A percentile compares a stretch with the other conserved stretches of the same genome.
Conservation (phyloP, 64 coral and sea anemone species). For the Pocillopora verrucosa region DNA sequence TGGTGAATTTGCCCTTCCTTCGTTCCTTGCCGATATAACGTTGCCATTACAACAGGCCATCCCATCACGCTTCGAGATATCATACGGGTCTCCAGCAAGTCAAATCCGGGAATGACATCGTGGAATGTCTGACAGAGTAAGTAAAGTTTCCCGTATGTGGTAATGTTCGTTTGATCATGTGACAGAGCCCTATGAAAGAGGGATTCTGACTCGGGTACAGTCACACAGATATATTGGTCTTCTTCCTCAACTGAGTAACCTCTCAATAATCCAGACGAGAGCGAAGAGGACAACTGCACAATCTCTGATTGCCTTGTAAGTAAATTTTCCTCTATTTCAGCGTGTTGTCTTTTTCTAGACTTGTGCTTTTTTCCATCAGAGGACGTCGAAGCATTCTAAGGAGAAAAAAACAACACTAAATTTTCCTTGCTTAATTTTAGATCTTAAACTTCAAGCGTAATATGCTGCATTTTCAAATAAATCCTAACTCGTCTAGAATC, state of each 20-base stretch:
- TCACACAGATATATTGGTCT: constrained; percentile 74
- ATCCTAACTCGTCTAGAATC: too few relatives aligned
- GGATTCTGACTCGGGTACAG: constrained; percentile 63
- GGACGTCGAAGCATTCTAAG: not conserved
- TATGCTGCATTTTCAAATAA: too few relatives aligned
- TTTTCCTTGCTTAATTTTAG: not conserved
- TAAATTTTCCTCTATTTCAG: not conserved
- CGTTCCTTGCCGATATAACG: constrained; percentile 75
- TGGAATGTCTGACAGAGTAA: constrained; percentile 88
- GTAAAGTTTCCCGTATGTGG: constrained; percentile 77
- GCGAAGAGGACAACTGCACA: not conserved
- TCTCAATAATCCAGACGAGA: constrained; percentile 42
- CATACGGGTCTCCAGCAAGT: constrained; percentile 87
- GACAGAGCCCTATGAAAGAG: constrained; percentile 65
- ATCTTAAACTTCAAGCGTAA: too few relatives aligned
- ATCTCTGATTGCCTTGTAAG: not conserved
- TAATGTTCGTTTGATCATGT: constrained; percentile 55
- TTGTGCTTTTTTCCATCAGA: constrained; percentile 26
- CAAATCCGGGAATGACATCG: constrained; percentile 85
- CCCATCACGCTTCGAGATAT: constrained; percentile 79
- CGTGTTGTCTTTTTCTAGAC: constrained; percentile 6
- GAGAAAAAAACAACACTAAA: not conserved
- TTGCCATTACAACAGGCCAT: constrained; percentile 91
- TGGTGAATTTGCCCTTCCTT: constrained; percentile 89
- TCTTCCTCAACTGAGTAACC: constrained; percentile 82